phyloP scores from a whole-genome alignment of 64 coral and sea anemone species.

The Stichodactyla helianthus region DNA sequence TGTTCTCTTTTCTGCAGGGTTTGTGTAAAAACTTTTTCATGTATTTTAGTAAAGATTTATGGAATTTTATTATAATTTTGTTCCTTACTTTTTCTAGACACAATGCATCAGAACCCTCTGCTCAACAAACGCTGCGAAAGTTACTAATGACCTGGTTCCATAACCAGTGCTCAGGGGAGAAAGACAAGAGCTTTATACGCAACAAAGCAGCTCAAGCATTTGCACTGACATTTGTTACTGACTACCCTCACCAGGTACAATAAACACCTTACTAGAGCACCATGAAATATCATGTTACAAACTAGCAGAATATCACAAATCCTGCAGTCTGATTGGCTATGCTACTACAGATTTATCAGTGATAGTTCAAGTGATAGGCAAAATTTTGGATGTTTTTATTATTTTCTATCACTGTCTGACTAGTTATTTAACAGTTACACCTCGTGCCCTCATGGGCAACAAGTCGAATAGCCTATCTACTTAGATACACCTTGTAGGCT shows the following conservation, averaged over 20 bases:
- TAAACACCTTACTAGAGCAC: neutral
- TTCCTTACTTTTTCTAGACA: conserved; percentile 16
- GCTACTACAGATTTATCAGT: no score
- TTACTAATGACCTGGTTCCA: conserved; percentile 77
- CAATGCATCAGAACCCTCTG: conserved; percentile 10
- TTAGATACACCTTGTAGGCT: no score
- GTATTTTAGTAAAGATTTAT: no score
- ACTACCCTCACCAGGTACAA: conserved; percentile 85
- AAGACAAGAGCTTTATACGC: conserved; percentile 79
- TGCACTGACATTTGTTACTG: conserved; percentile 80
- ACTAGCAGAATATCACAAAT: neutral
- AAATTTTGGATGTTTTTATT: no score
- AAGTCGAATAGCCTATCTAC: no score
- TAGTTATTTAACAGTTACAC: no score
- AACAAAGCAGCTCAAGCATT: conserved; percentile 95
- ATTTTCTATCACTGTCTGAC: no score
- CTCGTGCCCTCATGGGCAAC: no score
- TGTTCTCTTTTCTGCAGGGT: no score
- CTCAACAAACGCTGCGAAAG: conserved; percentile 61
- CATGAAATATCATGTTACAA: neutral
- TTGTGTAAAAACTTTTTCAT: no score
- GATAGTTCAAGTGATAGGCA: no score
- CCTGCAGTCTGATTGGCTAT: no score
- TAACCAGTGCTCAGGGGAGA: conserved; percentile 43
- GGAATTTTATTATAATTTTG: neutral